These are phyloP conservation scores for Melanotaenia trifasciata DNA, from an alignment of 2,797 vertebrate species.

Conservation along the genomic window DNA sequence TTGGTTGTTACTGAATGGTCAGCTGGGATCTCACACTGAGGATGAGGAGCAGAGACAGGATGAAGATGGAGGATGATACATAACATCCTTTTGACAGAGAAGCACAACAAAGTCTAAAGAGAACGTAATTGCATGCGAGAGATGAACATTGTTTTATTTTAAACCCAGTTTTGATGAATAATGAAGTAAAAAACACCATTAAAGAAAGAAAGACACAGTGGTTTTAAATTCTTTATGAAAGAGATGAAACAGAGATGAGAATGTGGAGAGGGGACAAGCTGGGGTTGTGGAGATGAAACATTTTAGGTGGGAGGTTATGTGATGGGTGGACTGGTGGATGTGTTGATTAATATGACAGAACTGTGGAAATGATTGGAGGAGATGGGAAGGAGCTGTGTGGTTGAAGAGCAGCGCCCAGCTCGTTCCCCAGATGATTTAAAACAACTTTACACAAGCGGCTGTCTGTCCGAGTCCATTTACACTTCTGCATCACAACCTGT, in stretches of 20 bases:
- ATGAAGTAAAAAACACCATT: not conserved
- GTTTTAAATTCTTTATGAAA: not conserved
- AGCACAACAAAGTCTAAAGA: not conserved
- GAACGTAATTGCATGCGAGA: not conserved
- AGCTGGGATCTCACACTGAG: slow-evolving; percentile 19
- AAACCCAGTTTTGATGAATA: not conserved
- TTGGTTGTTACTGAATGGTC: slow-evolving; percentile 15
- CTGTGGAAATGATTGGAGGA: slow-evolving; percentile 3
- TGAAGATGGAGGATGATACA: not conserved
- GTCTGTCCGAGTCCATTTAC: slow-evolving; percentile 47
- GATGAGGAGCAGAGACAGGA: not conserved
- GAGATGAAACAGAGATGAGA: not conserved
- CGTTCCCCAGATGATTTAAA: slow-evolving; percentile 26
- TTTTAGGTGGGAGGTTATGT: too few relatives aligned
- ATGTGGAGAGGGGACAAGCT: too few relatives aligned
- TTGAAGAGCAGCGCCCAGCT: slow-evolving; percentile 10
- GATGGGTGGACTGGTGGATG: not conserved
- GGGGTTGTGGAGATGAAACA: too few relatives aligned
- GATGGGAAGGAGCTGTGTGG: not conserved
- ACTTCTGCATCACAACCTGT: slow-evolving; percentile 34
- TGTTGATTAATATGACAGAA: slow-evolving; percentile 25
- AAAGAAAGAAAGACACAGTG: too few relatives aligned
- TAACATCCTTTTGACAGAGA: not conserved
- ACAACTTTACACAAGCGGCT: slow-evolving; percentile 30
- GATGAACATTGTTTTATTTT: too few relatives aligned